Percentiles rank a stretch among this genome's conserved stretches.
Evolutionary conservation across 2,797 vertebrate genomes (phyloP).

Genomic region (Delichon dasypus): DNA sequence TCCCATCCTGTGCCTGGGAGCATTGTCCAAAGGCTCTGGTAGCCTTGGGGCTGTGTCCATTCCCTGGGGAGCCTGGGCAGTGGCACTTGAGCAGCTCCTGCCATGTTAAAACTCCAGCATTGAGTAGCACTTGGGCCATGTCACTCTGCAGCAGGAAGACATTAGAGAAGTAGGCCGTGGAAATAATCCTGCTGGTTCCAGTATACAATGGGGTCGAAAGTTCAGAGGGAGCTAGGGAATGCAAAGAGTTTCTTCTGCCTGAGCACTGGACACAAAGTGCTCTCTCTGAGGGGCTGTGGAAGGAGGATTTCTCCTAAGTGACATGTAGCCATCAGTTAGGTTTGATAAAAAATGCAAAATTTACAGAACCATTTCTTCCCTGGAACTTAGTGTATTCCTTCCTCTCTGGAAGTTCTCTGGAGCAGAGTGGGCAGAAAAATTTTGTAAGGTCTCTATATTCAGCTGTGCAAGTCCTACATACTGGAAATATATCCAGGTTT

Average conservation of each 20-base stretch:
- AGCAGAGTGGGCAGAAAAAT: not conserved
- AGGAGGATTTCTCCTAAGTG: not conserved
- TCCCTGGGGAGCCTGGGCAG: not conserved
- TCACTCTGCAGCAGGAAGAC: constrained; percentile 31
- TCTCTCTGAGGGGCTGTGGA: not conserved
- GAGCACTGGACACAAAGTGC: not conserved
- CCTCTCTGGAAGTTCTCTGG: not conserved
- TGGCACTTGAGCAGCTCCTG: not conserved
- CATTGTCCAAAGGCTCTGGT: not conserved
- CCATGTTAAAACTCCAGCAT: not conserved
- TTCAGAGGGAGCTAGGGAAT: constrained; percentile 58
- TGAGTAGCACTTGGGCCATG: not conserved
- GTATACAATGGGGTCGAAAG: constrained; percentile 66
- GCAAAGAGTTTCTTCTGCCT: constrained; percentile 30
- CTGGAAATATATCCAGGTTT: not conserved
- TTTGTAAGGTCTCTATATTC: not conserved
- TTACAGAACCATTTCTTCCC: not conserved
- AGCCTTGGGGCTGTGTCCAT: fast-evolving
- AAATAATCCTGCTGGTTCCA: constrained; percentile 72
- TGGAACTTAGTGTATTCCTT: not conserved
- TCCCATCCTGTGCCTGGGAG: not conserved
- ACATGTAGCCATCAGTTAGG: not conserved
- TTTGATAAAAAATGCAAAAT: not conserved
- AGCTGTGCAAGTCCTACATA: not conserved
- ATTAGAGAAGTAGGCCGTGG: constrained; percentile 70